Evolutionary conservation across 2,113 vertebrate species (phyloP).

Genomic region (Corvus hawaiiensis): DNA sequence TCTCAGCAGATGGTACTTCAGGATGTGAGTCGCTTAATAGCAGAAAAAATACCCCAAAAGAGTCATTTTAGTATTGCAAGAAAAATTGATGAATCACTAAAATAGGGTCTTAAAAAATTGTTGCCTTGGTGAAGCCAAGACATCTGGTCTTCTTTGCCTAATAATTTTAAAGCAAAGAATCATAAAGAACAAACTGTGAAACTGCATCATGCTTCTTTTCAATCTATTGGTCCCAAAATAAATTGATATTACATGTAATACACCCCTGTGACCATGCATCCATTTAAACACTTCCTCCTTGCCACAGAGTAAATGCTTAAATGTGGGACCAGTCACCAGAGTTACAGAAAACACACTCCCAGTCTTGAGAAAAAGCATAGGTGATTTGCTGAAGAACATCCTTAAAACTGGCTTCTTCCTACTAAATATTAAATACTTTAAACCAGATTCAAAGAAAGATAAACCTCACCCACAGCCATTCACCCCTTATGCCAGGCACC

Average conservation of each 20-base stretch:
- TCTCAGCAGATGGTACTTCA: conserved; percentile 38
- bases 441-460: background rate
- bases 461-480: background rate
- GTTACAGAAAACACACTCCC: background rate
- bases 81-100: conserved; percentile 33
- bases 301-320: background rate
- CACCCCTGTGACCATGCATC: background rate
- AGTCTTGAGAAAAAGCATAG: background rate
- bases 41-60: background rate
- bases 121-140: conserved; percentile 29
- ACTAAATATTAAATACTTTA: background rate
- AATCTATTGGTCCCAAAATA: background rate
- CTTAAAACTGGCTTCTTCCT: background rate
- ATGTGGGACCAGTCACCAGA: background rate
- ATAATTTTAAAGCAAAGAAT: background rate
- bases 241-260: background rate
- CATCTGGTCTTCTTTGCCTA: background rate
- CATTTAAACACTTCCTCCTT: background rate
- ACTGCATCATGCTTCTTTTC: background rate
- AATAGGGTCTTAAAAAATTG: background rate
- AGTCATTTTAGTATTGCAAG: background rate
- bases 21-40: conserved; percentile 32
- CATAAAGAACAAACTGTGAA: background rate
- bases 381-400: background rate
- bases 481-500: background rate